phyloP scores from a whole-genome alignment of 2,797 vertebrate genomes.

The Vireo griseus region DNA sequence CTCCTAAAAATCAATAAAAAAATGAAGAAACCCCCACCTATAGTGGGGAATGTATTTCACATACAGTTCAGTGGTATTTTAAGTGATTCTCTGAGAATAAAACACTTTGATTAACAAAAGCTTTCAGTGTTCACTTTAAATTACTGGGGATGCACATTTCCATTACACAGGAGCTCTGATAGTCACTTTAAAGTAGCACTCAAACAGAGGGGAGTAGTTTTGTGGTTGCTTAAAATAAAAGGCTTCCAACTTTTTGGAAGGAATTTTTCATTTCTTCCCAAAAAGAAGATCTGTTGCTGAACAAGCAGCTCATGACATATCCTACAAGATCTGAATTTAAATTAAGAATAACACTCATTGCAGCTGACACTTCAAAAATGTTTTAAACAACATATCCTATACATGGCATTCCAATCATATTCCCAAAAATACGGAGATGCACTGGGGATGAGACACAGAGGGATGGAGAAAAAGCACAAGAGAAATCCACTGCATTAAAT shows the following conservation, averaged over 20 bases:
- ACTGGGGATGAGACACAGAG: background rate
- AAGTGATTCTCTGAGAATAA: constrained; percentile 34
- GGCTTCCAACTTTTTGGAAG: background rate
- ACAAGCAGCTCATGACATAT: background rate
- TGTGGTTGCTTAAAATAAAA: background rate
- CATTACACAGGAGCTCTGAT: background rate
- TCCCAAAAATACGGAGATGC: background rate
- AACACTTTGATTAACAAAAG: constrained; percentile 50
- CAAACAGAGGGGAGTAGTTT: background rate
- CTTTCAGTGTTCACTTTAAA: constrained; percentile 14
- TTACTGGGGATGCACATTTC: constrained; percentile 16
- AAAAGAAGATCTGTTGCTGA: background rate
- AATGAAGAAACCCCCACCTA: constrained; percentile 70
- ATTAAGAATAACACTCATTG: background rate
- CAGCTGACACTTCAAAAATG: background rate
- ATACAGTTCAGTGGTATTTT: background rate
- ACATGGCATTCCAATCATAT: background rate
- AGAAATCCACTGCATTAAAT: background rate
- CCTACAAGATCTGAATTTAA: background rate
- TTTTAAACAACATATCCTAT: background rate
- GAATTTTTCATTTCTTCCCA: background rate
- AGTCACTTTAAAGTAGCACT: background rate
- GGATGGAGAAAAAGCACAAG: background rate
- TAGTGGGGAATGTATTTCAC: constrained; percentile 19
- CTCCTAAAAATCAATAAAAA: constrained; percentile 87